Percentiles rank a stretch among this genome's conserved stretches.
Evolutionary conservation across 1,140 invertebrate genomes (phyloP).

Genomic region (Eriocheir sinensis): DNA sequence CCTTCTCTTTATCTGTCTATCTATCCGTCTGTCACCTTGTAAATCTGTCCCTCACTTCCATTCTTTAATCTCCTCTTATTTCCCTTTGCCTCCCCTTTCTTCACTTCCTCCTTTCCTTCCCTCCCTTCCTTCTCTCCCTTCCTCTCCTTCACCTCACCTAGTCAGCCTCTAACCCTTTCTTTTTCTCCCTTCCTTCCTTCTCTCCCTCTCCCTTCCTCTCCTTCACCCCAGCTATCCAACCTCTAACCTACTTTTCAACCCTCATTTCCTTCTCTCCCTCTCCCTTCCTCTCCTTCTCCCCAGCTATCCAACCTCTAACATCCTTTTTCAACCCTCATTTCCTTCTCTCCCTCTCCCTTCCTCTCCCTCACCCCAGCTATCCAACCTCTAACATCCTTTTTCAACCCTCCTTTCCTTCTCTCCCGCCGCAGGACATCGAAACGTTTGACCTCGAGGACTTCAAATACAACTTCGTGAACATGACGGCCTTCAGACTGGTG

Average conservation of each 20-base stretch:
- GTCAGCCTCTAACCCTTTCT: neutral
- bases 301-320: neutral
- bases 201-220: slow-evolving; percentile 16
- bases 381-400: neutral
- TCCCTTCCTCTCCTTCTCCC: neutral
- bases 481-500: slow-evolving; percentile 94
- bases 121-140: neutral
- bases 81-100: neutral
- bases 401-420: neutral
- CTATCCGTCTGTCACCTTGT: slow-evolving; percentile 25
- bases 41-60: too few species aligned
- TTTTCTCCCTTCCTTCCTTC: neutral
- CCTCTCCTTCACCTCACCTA: neutral
- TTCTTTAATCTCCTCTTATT: neutral
- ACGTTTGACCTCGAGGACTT: slow-evolving; percentile 96
- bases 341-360: neutral
- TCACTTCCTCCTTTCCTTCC: neutral
- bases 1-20: neutral
- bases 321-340: neutral
- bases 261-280: neutral
- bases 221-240: neutral
- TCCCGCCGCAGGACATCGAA: slow-evolving; percentile 82
- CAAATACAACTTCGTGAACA: slow-evolving; percentile 96
- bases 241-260: neutral
- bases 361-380: neutral